Evolutionary conservation across 2,113 vertebrate species (phyloP).

Genomic region (Beaufortia kweichowensis): DNA sequence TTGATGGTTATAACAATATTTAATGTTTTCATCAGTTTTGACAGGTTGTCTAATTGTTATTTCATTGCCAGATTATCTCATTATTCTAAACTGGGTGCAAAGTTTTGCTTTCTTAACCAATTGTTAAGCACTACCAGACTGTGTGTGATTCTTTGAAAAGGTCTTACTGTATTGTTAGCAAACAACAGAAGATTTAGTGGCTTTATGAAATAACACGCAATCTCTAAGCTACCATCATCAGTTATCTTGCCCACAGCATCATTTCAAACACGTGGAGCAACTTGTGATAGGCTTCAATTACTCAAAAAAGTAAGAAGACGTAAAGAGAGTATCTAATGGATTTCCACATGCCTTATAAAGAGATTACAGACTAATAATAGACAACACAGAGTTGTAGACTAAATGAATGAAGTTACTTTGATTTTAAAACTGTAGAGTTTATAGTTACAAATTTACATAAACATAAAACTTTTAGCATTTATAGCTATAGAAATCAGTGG

Average conservation of each 20-base stretch:
- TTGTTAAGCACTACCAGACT: background rate
- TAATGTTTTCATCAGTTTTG: too few relatives aligned
- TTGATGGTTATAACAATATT: too few relatives aligned
- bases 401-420: background rate
- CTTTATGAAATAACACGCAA: background rate
- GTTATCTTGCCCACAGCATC: constrained; percentile 19
- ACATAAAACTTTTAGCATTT: too few relatives aligned
- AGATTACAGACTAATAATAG: background rate
- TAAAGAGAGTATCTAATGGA: constrained; percentile 17
- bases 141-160: background rate
- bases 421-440: background rate
- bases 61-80: too few relatives aligned
- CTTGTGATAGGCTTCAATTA: constrained; percentile 27
- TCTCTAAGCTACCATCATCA: background rate
- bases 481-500: too few relatives aligned
- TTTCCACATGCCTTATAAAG: background rate
- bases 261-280: constrained; percentile 19
- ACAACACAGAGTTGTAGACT: background rate
- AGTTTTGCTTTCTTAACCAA: background rate
- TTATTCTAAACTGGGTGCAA: background rate
- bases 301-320: constrained; percentile 15
- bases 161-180: background rate
- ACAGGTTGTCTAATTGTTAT: too few relatives aligned
- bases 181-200: background rate
- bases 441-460: background rate